Evolutionary conservation across 2,113 vertebrate genomes (phyloP), one percentile per base, ranked within the genome.

Genomic region (Maccullochella peelii): DNA sequence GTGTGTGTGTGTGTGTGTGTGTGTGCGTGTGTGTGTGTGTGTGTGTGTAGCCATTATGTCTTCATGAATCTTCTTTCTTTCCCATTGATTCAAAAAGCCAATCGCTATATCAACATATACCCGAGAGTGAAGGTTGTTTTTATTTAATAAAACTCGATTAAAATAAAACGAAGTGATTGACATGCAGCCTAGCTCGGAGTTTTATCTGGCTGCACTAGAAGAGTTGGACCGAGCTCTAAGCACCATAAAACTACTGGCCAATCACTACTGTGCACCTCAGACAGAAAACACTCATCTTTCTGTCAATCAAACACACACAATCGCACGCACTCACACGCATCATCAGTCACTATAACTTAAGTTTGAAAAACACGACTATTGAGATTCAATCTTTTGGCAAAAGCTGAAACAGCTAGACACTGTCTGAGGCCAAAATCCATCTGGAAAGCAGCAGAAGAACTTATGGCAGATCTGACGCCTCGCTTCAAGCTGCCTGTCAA

Each of bases 91-190:
- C 42, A 67, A n/a, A 82, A 40, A 78, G 73, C 21, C 11, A 65
- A 38, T 75, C 23, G 1, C 57, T 23, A 23, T 27, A 42, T 67
- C 59, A 52, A 42, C 54, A 50, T 59, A 49, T 44, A 40, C 44
- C 20, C 50, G 2, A 62, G 25, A 58, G 40, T 6, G 15, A 47
- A 9, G 9, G 52, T 33, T 81, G 77, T 77, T 87, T 80, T 49
- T 55, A 47, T 87, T 85, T 52, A 82, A 84, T 87, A 79, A 79
- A 79, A 62, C 30, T 27, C 25, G 40, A 63, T 85, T 80, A 79
- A 12, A 66, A 59, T 50, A 3, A 82, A 82, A 72, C 44, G n/a
- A 49, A 74, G 57, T 6, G 3, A 75, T 30, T 0, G 15, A 77
- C 47, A 65, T 36, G 25, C 40, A 55, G 65, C 21, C 52, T 23